Percentiles rank a stretch among this genome's conserved stretches.
Evolutionary conservation across 2,888 invertebrate genomes (phyloP).

Genomic region (Desoria tigrina): DNA sequence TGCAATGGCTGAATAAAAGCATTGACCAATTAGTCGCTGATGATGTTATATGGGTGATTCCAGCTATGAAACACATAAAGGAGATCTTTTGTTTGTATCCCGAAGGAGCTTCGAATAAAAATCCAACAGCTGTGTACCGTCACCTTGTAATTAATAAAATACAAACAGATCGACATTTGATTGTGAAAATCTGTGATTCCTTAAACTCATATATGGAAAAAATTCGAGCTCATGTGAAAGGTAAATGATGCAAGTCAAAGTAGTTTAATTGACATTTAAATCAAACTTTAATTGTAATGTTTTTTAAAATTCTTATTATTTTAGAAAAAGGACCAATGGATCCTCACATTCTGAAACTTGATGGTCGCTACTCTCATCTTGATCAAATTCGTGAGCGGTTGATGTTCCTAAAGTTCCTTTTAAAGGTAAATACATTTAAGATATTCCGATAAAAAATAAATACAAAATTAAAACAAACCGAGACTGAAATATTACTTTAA

Average conservation of each 20-base stretch:
- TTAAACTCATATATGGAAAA: conserved; percentile 75
- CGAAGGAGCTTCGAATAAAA: conserved; percentile 69
- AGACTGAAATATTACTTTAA: background rate
- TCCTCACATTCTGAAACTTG: conserved; percentile 75
- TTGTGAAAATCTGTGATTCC: conserved; percentile 51
- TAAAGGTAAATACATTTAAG: conserved; percentile 63
- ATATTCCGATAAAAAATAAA: background rate
- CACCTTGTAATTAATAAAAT: conserved; percentile 46
- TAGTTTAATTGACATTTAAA: background rate
- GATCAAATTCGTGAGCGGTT: conserved; percentile 91
- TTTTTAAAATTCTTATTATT: too few relatives aligned
- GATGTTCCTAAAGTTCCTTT: conserved; percentile 85
- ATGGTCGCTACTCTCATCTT: conserved; percentile 86
- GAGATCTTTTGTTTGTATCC: conserved; percentile 90
- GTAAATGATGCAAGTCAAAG: conserved; percentile 52
- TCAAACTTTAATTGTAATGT: too few relatives aligned
- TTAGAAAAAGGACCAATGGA: conserved; percentile 74
- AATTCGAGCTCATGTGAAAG: conserved; percentile 68
- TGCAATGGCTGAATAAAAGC: conserved; percentile 91
- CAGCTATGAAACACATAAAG: conserved; percentile 90
- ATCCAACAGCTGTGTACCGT: conserved; percentile 47
- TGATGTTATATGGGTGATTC: conserved; percentile 79
- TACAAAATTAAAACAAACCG: background rate
- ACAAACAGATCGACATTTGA: conserved; percentile 49
- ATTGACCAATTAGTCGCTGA: conserved; percentile 91